phyloP scores from a whole-genome alignment of 2,113 vertebrate genomes.

The Gadus macrocephalus region DNA sequence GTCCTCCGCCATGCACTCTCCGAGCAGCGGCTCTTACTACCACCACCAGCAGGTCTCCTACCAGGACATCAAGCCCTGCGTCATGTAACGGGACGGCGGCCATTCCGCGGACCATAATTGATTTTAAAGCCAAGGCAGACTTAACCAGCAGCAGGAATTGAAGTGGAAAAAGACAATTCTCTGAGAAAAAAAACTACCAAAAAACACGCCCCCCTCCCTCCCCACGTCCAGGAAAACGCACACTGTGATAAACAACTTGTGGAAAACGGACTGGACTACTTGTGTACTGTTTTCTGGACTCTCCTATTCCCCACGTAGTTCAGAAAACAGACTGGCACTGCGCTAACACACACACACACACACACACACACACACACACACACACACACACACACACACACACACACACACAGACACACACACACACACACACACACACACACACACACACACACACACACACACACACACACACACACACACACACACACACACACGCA shows the following conservation, averaged over 20 bases:
- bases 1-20: constrained; percentile 92
- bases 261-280: too few relatives aligned
- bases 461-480: too few relatives aligned
- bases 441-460: too few relatives aligned
- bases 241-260: too few relatives aligned
- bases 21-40: constrained; percentile 88
- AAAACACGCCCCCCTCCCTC: constrained; percentile 14
- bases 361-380: too few relatives aligned
- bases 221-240: neutral
- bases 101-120: constrained; percentile 32
- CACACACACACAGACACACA: too few relatives aligned
- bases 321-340: too few relatives aligned
- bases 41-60: constrained; percentile 98
- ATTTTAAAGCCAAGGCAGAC: constrained; percentile 33
- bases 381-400: too few relatives aligned
- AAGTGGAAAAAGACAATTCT: constrained; percentile 7
- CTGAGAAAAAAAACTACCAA: neutral
- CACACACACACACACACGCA: constrained; percentile 26
- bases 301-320: too few relatives aligned
- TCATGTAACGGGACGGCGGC: constrained; percentile 81
- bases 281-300: too few relatives aligned
- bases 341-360: too few relatives aligned
- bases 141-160: constrained; percentile 15
- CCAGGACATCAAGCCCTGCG: constrained; percentile 98
- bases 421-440: too few relatives aligned